phyloP scores from a whole-genome alignment of 2,888 invertebrate genomes.

The Corbicula japonica region DNA sequence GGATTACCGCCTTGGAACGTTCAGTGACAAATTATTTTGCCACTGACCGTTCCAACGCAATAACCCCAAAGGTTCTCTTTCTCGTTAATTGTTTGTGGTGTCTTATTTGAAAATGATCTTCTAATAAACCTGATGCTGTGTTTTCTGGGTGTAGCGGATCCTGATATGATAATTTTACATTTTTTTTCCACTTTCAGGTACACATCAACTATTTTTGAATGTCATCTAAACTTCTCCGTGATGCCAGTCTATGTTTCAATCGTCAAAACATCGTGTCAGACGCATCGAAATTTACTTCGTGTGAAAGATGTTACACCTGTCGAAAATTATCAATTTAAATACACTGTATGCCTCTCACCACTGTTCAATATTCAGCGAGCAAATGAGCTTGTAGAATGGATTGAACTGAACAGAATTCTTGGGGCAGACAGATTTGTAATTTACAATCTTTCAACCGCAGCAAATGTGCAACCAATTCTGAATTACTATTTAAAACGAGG shows the following conservation, averaged over 20 bases:
- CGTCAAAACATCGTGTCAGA: conserved; percentile 47
- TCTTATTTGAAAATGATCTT: too few species aligned
- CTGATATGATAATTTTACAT: too few species aligned
- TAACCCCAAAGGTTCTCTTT: too few species aligned
- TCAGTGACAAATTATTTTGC: too few species aligned
- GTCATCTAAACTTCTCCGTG: conserved; percentile 31
- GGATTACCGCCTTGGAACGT: too few species aligned
- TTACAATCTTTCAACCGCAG: conserved; percentile 79
- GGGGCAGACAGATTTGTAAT: conserved; percentile 83
- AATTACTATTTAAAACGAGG: conserved; percentile 73
- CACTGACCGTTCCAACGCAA: too few species aligned
- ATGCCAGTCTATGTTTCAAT: conserved; percentile 63
- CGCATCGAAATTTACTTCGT: conserved; percentile 47
- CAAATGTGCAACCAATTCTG: conserved; percentile 75
- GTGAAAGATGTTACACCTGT: conserved; percentile 1
- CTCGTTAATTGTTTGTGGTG: too few species aligned
- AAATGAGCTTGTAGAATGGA: conserved; percentile 83
- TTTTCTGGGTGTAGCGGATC: too few species aligned
- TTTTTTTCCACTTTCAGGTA: conserved; percentile 68
- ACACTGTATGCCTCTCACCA: conserved; percentile 78
- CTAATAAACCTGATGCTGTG: too few species aligned
- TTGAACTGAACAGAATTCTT: conserved; percentile 83
- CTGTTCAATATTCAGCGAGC: conserved; percentile 72
- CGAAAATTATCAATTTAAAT: conserved; percentile 40
- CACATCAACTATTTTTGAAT: conserved; percentile 56